Evolutionary conservation across 2,797 vertebrate genomes (phyloP).

Genomic region (Acomys russatus): DNA sequence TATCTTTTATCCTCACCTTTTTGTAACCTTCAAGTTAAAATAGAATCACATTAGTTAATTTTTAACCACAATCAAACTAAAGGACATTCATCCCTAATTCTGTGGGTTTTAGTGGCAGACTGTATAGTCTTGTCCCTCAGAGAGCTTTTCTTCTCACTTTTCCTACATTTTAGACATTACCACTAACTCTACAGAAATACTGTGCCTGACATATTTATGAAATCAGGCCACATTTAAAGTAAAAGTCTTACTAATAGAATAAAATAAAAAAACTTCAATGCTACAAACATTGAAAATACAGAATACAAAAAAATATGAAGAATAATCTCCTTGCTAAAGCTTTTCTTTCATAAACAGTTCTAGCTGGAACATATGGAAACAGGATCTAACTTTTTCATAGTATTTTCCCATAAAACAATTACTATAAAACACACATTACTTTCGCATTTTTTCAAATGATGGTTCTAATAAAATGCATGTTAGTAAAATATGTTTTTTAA

Average conservation of each 20-base stretch:
- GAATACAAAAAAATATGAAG: not conserved
- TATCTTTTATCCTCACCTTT: not conserved
- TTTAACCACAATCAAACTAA: not conserved
- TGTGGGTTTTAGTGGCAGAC: not conserved
- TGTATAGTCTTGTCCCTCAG: no score
- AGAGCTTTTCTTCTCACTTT: not conserved
- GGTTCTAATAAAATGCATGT: not conserved
- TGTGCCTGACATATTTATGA: not conserved
- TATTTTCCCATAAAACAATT: not conserved
- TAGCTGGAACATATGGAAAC: not conserved
- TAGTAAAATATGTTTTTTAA: not conserved
- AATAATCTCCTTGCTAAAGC: not conserved
- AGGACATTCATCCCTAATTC: not conserved
- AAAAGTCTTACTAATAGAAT: not conserved
- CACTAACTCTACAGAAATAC: not conserved
- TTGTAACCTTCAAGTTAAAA: not conserved
- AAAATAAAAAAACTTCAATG: not conserved
- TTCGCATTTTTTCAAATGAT: conserved; percentile 47
- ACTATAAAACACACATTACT: not conserved
- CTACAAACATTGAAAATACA: not conserved
- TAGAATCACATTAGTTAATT: not conserved
- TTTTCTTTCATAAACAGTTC: not conserved
- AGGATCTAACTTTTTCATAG: conserved; percentile 1
- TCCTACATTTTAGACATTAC: not conserved
- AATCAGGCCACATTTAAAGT: not conserved